Evolutionary conservation across 2,113 vertebrate species (phyloP), one percentile per base, ranked within the genome.

Genomic region (Pungitius pungitius): DNA sequence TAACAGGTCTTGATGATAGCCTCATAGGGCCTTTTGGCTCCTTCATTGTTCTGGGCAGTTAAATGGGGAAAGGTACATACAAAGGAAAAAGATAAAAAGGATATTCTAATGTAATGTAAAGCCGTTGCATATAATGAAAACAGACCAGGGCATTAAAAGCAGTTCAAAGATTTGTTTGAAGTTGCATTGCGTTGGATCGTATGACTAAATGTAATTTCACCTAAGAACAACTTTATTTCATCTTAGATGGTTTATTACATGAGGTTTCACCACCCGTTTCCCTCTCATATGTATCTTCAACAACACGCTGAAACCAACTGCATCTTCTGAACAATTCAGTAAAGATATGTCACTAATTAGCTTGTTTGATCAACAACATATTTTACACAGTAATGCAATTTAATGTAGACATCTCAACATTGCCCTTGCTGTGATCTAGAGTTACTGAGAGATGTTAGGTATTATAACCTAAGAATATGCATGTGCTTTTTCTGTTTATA

Each of bases 331-430:
- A 22, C 37, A 57, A 26, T 54, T 54, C 4, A 54, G 13, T 40
- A 24, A 11, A 26, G 26, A 47, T 45, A 20, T 18, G 13, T 72
- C 37, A 63, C 15, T 37, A 17, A 62, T 45, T 76, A 26, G 20
- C 63, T 64, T 76, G 40, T 75, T 27, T 62, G 17, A 61, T 69
- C 24, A 75, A 27, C 10, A 14, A 52, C 59, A 69, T 7, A 22
- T 5, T 27, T 73, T 45, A 45, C 55, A 33, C 20, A 22, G 17
- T 12, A 8, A 17, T 42, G 3, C 11, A 24, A 52, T 51, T 9
- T 55, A 2, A 40, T 73, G 6, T 33, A 6, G 8, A 47, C 10
- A 22, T 63, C 22, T 18, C n/a, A 14, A 75, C 33, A 80, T 22
- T 24, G 47, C 45, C 75, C 18, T 15, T 66, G 17, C 20, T 30